Evolutionary conservation across 2,888 invertebrate genomes (phyloP), one percentile per base, ranked within the genome.

Genomic region (Clitarchus hookeri): DNA sequence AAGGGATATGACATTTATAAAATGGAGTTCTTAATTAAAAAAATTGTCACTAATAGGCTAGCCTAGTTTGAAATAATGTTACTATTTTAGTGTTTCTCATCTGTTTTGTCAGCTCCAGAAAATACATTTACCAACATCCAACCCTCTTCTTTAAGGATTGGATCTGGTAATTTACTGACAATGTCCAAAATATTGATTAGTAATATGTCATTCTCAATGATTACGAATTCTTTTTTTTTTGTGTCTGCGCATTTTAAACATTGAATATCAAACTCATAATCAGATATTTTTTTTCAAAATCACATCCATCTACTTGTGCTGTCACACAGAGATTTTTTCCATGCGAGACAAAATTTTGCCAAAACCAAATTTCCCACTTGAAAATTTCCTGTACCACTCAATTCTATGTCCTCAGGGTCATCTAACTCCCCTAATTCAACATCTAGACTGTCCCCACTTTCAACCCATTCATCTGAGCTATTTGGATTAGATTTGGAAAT

Each of bases 111-210:
- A 53, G 53, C 19, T 12, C 53, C 53, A 53, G 53, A 19, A 53
- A 53, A 6, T 53, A 53, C 65, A 65, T 65, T 65, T 65, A 23
- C 65, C n/a, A 65, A 65, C 65, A 65, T 65, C 65, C 23, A 23
- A 65, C 65, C 65, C 65, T 65, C 65, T 65, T 65, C 65, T 65
- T 65, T 65, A n/a, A 23, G n/a, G 65, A 65, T 65, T 65, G n/a
- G 65, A 65, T 65, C 65, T 8, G 65, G 65, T 65, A 65, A n/a
- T 65, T 65, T 65, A 12, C 65, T 2, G 16, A n/a, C n/a, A n/a
- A 65, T 65, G 65, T 65, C 16, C n/a, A 65, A 16, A 65, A 23
- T 65, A 23, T 65, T 16, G 19, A 65, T 65, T 23, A 11, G 65
- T 65, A 23, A 65, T n/a, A 65, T 65, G 65, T 23, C 16, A n/a